Evolutionary conservation across 2,888 invertebrate genomes (phyloP).

Genomic region (Cephus runcator): DNA sequence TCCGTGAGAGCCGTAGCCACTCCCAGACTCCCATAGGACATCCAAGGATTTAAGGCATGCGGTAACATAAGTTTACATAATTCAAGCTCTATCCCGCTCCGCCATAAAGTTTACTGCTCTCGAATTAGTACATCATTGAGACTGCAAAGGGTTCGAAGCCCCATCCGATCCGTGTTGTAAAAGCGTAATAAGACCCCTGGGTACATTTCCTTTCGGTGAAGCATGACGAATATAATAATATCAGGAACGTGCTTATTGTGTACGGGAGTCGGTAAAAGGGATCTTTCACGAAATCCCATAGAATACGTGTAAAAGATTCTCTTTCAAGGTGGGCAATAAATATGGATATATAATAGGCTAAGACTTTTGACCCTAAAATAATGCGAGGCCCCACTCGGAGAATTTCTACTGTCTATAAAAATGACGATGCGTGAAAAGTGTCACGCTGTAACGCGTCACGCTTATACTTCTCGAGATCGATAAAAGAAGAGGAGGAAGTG

Average conservation of each 20-base stretch:
- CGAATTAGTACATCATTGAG: constrained; percentile 27
- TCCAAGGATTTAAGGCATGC: constrained; percentile 15
- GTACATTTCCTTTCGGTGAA: neutral
- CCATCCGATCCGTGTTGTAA: constrained; percentile 8
- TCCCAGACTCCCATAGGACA: constrained; percentile 9
- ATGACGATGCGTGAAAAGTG: constrained; percentile 31
- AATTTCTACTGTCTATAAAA: too few relatives aligned
- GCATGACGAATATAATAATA: neutral
- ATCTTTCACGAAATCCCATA: too few relatives aligned
- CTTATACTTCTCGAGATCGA: neutral
- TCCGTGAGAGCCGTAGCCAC: constrained; percentile 13
- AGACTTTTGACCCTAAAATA: too few relatives aligned
- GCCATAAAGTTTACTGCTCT: constrained; percentile 30
- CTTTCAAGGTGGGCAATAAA: too few relatives aligned
- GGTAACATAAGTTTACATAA: constrained; percentile 32
- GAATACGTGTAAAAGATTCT: too few relatives aligned
- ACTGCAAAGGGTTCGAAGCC: constrained; percentile 14
- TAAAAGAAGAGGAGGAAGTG: neutral
- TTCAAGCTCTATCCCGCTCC: constrained; percentile 25
- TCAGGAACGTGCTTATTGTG: constrained; percentile 2
- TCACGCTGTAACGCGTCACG: constrained; percentile 23
- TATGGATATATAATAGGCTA: too few relatives aligned
- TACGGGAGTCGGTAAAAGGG: neutral
- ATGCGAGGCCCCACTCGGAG: too few relatives aligned
- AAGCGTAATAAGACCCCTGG: constrained; percentile 16